These are phyloP conservation scores for Eucera pruinosa DNA, from an alignment of 2,888 invertebrate species.

Conservation along the genomic window DNA sequence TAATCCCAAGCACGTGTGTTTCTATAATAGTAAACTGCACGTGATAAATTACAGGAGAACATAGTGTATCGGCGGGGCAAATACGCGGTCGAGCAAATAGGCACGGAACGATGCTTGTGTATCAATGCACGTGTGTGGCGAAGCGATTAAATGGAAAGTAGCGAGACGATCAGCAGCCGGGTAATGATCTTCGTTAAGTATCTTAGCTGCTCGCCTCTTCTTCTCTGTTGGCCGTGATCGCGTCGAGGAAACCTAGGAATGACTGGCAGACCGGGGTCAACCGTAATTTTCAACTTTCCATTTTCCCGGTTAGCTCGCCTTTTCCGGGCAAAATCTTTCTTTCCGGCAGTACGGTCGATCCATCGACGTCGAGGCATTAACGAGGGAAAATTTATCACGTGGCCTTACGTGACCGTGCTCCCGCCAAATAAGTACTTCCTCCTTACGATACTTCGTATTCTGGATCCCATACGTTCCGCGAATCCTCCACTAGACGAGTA, in stretches of 20 bases:
- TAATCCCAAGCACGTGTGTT: too few species aligned
- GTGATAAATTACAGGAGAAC: too few species aligned
- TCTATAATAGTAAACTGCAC: too few species aligned
- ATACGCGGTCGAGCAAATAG: too few species aligned
- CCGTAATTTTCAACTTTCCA: slow-evolving; percentile 66
- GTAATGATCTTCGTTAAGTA: slow-evolving; percentile 68
- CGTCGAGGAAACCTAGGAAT: slow-evolving; percentile 55
- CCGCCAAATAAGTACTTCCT: slow-evolving; percentile 36
- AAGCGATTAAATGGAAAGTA: slow-evolving; percentile 69
- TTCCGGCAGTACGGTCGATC: slow-evolving; percentile 19
- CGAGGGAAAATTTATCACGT: slow-evolving; percentile 42
- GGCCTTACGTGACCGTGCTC: slow-evolving; percentile 18
- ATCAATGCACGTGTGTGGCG: slow-evolving; percentile 47
- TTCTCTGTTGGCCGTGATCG: slow-evolving; percentile 40
- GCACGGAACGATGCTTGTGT: too few species aligned
- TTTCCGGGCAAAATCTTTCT: slow-evolving; percentile 44
- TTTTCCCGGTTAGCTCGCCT: slow-evolving; percentile 52
- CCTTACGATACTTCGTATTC: not conserved
- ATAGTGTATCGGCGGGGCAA: too few species aligned
- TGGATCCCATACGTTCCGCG: not conserved
- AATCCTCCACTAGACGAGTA: not conserved
- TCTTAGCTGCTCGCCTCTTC: slow-evolving; percentile 49
- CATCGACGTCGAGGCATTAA: slow-evolving; percentile 33
- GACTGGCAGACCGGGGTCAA: slow-evolving; percentile 26
- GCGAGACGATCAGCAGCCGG: slow-evolving; percentile 56